Base-by-base conservation (phyloP, 2,888 invertebrate species). In the Limnephilus rhombicus region DNA sequence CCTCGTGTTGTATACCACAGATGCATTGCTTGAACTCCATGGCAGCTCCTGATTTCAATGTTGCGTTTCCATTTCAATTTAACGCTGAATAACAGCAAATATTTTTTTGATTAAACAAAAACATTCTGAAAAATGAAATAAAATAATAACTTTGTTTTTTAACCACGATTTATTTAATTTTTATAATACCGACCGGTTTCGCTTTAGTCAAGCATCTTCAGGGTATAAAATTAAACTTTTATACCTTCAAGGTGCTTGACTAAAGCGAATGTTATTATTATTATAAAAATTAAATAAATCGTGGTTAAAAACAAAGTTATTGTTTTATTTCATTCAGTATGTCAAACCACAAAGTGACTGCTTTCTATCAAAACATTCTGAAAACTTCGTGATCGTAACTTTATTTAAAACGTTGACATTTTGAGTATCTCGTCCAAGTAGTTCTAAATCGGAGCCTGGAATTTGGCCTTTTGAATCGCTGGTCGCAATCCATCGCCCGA, bases 381-480 rank as follows among this genome's bases (percentile, higher is more conserved):
- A 41, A 41, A 41, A 7, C 41, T 4, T 18, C 68, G 7, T 68
- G 68, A 24, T 68, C 18, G 24, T 68, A 24, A 68, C 82, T 82
- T 82, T 34, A 82, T 34, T 82, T 34, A 31, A 82, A 29, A 82
- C 82, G 31, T 82, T 82, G 82, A 82, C 82, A 82, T 82, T 68
- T 82, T 82, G 31, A 15, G 18, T 13, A 82, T 82, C 34, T 82
- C 29, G 29, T 82, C 82, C 82, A 82, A 68, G 68, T 68, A 68
- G 31, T 34, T 82, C 82, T 82, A 82, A 82, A 82, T 82, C 68
- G 68, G 68, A 68, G n/a, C 24, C 24, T 68, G 68, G 68, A 68
- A 88, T 88, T 34, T 34, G 88, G 31, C 88, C 88, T 88, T 88
- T 88, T 34, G 68, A 88, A 53, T 88, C 37, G 88, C 68, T 37